Evolutionary conservation across 23 tunicate genomes (phyloP).

Genomic region (Halocynthia roretzi): DNA sequence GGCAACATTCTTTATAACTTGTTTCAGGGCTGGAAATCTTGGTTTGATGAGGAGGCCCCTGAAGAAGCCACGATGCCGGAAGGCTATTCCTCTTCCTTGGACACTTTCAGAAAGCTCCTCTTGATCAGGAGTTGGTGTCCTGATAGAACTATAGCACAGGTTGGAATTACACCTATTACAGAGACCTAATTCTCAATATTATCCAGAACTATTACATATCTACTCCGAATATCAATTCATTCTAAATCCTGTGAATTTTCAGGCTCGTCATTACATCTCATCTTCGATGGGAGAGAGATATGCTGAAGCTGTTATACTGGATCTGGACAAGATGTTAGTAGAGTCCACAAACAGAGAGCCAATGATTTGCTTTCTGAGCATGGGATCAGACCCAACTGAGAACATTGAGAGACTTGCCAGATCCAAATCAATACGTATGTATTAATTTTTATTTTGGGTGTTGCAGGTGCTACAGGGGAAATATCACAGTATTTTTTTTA

Average conservation of each 20-base stretch:
- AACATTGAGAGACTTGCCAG: slow-evolving; percentile 91
- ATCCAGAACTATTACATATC: background rate
- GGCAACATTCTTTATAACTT: background rate
- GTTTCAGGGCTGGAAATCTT: slow-evolving; percentile 83
- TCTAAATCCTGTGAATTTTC: background rate
- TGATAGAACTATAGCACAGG: slow-evolving; percentile 97
- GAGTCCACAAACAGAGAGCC: slow-evolving; percentile 85
- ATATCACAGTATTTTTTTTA: background rate
- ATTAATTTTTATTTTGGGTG: background rate
- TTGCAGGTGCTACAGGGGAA: background rate
- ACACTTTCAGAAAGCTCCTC: slow-evolving; percentile 87
- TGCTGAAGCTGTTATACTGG: slow-evolving; percentile 91
- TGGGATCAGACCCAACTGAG: slow-evolving; percentile 99
- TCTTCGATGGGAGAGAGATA: slow-evolving; percentile 88
- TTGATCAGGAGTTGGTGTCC: slow-evolving; percentile 98
- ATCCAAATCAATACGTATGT: slow-evolving; percentile 92
- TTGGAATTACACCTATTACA: background rate
- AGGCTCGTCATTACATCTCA: slow-evolving; percentile 95
- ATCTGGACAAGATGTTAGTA: slow-evolving; percentile 79
- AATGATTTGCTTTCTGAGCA: slow-evolving; percentile 94
- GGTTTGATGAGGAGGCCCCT: slow-evolving; percentile 98
- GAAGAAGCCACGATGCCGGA: slow-evolving; percentile 96
- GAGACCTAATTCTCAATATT: background rate
- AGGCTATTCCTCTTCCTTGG: slow-evolving; percentile 92
- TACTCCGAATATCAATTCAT: no score